These are phyloP conservation scores for Belonocnema kinseyi DNA, from an alignment of 1,140 invertebrate species.

Conservation along the genomic window DNA sequence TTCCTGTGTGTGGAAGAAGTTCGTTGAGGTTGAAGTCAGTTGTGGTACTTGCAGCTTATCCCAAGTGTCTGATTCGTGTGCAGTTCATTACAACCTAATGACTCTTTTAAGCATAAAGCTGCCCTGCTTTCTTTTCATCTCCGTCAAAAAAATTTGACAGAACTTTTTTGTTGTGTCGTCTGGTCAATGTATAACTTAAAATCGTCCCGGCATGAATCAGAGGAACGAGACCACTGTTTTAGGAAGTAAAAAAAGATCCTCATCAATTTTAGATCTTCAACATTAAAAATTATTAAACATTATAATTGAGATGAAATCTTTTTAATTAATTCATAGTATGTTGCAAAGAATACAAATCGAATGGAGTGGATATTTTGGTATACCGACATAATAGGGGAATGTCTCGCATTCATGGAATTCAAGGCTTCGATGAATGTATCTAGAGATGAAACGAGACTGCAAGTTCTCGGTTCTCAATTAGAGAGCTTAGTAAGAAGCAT, in stretches of 20 bases:
- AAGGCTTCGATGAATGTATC: constrained; percentile 22
- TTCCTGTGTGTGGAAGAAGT: constrained; percentile 54
- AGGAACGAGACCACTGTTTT: too few relatives aligned
- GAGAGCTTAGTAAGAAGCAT: constrained; percentile 51
- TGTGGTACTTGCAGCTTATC: not conserved
- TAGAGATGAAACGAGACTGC: constrained; percentile 25
- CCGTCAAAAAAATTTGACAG: not conserved
- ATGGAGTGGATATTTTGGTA: constrained; percentile 1
- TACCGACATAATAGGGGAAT: constrained; percentile 23
- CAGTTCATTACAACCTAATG: constrained; percentile 22
- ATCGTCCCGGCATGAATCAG: too few relatives aligned
- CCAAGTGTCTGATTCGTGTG: constrained; percentile 20
- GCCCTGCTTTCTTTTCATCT: not conserved
- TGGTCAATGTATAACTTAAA: constrained; percentile 6
- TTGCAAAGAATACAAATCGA: not conserved
- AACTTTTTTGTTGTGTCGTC: not conserved
- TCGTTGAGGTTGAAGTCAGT: constrained; percentile 21
- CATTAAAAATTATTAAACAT: too few relatives aligned
- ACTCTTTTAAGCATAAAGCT: constrained; percentile 3
- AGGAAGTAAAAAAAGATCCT: too few relatives aligned
- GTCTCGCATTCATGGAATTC: constrained; percentile 15
- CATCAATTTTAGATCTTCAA: too few relatives aligned
- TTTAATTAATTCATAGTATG: not conserved
- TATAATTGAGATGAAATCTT: too few relatives aligned
- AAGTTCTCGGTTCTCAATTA: constrained; percentile 55